Percentiles rank a stretch among this genome's conserved stretches.
These are phyloP conservation scores for Lithobates sylvaticus DNA, from an alignment of 2,797 vertebrate species.

Conservation along the genomic window DNA sequence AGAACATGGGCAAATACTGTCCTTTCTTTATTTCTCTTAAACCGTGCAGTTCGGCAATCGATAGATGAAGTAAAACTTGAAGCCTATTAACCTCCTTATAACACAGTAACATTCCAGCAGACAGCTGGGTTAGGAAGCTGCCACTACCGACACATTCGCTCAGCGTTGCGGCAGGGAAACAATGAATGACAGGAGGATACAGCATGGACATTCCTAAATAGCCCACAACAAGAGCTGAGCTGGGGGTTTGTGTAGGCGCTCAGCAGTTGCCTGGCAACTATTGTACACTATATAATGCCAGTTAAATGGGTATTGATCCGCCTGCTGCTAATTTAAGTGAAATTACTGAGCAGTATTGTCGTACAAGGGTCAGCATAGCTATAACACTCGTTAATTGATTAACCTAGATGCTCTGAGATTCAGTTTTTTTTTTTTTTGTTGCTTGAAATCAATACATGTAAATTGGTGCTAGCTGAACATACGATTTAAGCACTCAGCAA, in stretches of 20 bases:
- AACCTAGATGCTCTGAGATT: not conserved
- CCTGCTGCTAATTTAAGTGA: slow-evolving; percentile 49
- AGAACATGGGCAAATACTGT: too few species aligned
- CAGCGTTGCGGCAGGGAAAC: slow-evolving; percentile 28
- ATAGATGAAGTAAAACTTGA: not conserved
- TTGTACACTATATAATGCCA: slow-evolving; percentile 9
- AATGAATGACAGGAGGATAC: not conserved
- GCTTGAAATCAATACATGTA: slow-evolving; percentile 23
- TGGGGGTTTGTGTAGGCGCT: not conserved
- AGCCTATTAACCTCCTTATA: slow-evolving; percentile 29
- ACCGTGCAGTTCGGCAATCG: not conserved
- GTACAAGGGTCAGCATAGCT: slow-evolving; percentile 46
- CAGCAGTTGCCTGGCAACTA: slow-evolving; percentile 67
- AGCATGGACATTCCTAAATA: slow-evolving; percentile 15
- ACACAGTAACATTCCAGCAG: not conserved
- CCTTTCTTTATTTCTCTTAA: too few species aligned
- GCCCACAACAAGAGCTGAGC: slow-evolving; percentile 24
- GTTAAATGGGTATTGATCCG: slow-evolving; percentile 43
- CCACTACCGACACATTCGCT: slow-evolving; percentile 56
- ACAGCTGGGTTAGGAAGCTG: slow-evolving; percentile 25
- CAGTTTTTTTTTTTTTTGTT: not conserved
- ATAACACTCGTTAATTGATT: slow-evolving; percentile 52
- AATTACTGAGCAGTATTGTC: slow-evolving; percentile 50
- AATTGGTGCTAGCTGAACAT: not conserved
- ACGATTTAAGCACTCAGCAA: not conserved